phyloP scores from a whole-genome alignment of 2,113 vertebrate species.

The Apodemus speciosus region DNA sequence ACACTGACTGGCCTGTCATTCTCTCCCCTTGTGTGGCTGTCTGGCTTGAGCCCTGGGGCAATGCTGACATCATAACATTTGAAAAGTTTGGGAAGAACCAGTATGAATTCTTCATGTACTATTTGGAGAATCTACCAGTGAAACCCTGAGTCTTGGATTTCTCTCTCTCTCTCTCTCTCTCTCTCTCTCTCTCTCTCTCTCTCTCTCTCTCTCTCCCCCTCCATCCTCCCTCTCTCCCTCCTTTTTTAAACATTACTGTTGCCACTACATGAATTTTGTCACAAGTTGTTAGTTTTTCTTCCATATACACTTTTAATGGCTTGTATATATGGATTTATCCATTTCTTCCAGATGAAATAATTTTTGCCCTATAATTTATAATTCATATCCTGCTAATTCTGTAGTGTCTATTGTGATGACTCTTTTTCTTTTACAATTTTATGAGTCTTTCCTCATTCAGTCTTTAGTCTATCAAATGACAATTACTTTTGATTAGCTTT shows the following conservation, averaged over 20 bases:
- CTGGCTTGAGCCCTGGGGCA: not conserved
- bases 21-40: not conserved
- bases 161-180: not conserved
- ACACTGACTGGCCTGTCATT: not conserved
- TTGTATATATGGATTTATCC: not conserved
- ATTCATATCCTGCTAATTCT: not conserved
- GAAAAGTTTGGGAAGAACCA: not conserved
- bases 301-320: not conserved
- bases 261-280: not conserved
- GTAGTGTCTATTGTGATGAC: not conserved
- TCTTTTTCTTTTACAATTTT: not conserved
- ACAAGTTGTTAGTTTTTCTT: not conserved
- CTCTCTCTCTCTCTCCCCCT: too few species aligned
- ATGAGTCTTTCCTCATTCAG: not conserved
- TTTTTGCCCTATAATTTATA: not conserved
- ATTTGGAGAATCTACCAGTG: not conserved
- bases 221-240: not conserved
- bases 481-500: not conserved
- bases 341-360: not conserved
- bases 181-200: too few species aligned
- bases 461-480: not conserved
- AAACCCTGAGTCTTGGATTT: not conserved
- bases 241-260: not conserved
- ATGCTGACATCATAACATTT: not conserved
- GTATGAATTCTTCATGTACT: not conserved